Conservation (phyloP, 2,888 invertebrate species). For the Caenorhabditis sp. region DNA sequence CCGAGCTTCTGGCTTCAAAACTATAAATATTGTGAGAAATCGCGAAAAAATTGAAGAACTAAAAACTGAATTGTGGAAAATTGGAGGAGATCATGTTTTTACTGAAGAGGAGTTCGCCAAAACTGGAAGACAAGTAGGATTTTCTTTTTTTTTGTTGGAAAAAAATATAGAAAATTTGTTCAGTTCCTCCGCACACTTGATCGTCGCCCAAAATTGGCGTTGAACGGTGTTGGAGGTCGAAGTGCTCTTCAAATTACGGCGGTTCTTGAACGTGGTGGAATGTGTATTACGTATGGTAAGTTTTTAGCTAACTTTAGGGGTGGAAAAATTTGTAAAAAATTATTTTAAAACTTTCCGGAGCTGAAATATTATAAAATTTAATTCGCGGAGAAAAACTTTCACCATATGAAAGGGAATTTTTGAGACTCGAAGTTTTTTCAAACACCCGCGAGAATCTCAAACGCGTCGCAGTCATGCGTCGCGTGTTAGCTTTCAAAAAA, state of each 20-base stretch:
- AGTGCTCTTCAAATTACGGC: constrained; percentile 83
- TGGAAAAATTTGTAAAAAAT: too few relatives aligned
- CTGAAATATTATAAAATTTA: too few relatives aligned
- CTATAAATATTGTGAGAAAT: constrained; percentile 85
- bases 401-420: too few relatives aligned
- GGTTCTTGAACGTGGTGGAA: constrained; percentile 79
- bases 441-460: too few relatives aligned
- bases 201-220: constrained; percentile 80
- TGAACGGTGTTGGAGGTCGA: constrained; percentile 93
- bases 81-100: constrained; percentile 85
- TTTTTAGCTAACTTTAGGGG: too few relatives aligned
- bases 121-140: constrained; percentile 44
- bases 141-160: neutral
- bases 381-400: too few relatives aligned
- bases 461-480: too few relatives aligned
- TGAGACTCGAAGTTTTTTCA: too few relatives aligned
- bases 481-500: too few relatives aligned
- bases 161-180: neutral
- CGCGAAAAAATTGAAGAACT: constrained; percentile 78
- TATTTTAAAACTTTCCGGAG: too few relatives aligned
- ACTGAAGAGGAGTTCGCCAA: constrained; percentile 80
- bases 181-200: constrained; percentile 33
- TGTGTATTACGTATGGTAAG: constrained; percentile 92
- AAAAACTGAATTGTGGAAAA: constrained; percentile 75
- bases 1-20: constrained; percentile 75